A percentile compares a stretch with the other conserved stretches of the same genome.
Evolutionary conservation across 2,888 invertebrate genomes (phyloP).

Genomic region (Meloe dianella): DNA sequence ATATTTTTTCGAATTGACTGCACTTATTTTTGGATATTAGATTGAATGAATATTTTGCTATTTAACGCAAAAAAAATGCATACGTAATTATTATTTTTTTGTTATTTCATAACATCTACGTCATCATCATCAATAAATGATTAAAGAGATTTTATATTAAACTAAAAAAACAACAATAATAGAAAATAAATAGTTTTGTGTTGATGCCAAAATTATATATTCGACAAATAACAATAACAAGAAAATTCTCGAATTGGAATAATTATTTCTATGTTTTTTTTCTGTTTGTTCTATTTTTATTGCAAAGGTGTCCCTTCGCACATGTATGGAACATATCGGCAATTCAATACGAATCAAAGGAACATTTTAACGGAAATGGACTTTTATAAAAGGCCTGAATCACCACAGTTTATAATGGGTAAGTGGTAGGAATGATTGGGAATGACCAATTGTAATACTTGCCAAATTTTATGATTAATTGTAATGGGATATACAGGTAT

Average conservation of each 20-base stretch:
- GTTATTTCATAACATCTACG: neutral
- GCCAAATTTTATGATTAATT: neutral
- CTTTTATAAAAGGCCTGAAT: constrained; percentile 51
- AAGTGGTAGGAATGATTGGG: constrained; percentile 51
- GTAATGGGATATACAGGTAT: neutral
- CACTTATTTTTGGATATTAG: constrained; percentile 11
- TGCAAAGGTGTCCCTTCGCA: constrained; percentile 59
- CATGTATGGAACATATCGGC: constrained; percentile 61
- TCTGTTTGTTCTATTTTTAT: neutral
- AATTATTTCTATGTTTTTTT: neutral
- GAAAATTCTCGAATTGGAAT: constrained; percentile 8
- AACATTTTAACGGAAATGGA: constrained; percentile 48
- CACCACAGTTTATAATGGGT: constrained; percentile 46
- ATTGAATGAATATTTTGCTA: neutral
- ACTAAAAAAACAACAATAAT: neutral
- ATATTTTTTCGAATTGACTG: neutral
- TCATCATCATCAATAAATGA: neutral
- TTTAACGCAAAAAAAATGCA: neutral
- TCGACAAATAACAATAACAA: neutral
- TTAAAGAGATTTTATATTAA: neutral
- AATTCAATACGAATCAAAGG: constrained; percentile 53
- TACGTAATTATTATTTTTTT: neutral
- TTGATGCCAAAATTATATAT: neutral
- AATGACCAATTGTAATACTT: constrained; percentile 34
- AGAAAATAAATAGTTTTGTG: neutral